Evolutionary conservation across 2,888 invertebrate genomes (phyloP), one percentile per base, ranked within the genome.

Genomic region (Stomorhina lunata): DNA sequence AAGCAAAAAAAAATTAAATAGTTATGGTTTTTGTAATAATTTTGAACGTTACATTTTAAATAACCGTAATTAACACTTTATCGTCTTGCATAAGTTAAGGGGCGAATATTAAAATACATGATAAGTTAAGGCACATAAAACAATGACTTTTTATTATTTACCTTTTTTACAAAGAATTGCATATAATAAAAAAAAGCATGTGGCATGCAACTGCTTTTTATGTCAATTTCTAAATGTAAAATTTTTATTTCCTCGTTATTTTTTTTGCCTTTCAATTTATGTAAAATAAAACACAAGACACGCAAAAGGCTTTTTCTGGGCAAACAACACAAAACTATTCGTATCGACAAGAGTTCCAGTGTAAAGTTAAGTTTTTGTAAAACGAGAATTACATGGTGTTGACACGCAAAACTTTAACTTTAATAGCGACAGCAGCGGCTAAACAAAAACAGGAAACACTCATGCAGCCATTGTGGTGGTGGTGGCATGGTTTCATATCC

Each of bases 11-110:
- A 22, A 61, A 12, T 12, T 22, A 71, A 10, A 43, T 6, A n/a
- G 29, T 63, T 37, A 63, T 12, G 4, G 22, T 27, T 37, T 50
- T 50, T n/a, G 37, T 22, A 22, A 61, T 22, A 40, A 53, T 27
- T 27, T 48, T 6, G 20, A 12, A 27, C 32, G 59, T 48, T n/a
- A 48, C 15, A 65, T 37, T 45, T 2, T 20, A 78, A 65, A 71
- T 79, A 69, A 77, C 59, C 27, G 57, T 69, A 40, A 78, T 82
- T 78, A 82, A 72, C 78, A 82, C 73, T 78, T 82, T 82, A 82
- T 53, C 77, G 68, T 55, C 55, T 69, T 78, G 69, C 63, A 73
- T 53, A 75, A 75, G 69, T 53, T 82, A 68, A 77, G 72, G 25
- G 9, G 50, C 3, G 48, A 66, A 43, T 32, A 63, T 45, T 34